Evolutionary conservation across 2,888 invertebrate species (phyloP), one percentile per base, ranked within the genome.

Genomic region (Drosophila nigritarsus): DNA sequence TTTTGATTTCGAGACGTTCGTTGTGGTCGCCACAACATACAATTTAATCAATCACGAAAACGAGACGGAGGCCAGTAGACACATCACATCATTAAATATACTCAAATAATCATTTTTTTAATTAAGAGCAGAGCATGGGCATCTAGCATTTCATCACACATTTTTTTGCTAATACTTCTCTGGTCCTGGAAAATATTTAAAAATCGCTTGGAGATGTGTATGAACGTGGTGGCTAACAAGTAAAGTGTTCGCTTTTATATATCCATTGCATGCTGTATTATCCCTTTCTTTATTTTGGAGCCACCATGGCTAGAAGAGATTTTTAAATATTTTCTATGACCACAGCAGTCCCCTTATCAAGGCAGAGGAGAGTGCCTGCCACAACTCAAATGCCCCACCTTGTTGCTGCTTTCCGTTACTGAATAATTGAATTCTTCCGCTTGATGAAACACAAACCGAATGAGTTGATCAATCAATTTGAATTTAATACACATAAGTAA

Each of bases 371-470:
- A 20, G 45, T 15, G 24, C 38, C 62, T 24, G 58, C 38, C 51
- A 24, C 53, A 30, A 6, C 24, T 38, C 18, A 53, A 29, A 24
- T 29, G 27, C 9, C 48, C 64, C 66, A 80, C 68, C 54, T 71
- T 71, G n/a, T 40, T 27, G 64, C 63, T 72, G 78, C 71, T 75
- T 82, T 80, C 64, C 65, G 75, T 77, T 73, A 65, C 80, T 73
- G 78, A 78, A 83, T 89, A 90, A 89, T 90, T 90, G 89, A 89
- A 89, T 90, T 80, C 82, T 87, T 82, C 86, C 87, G 84, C 80
- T 86, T 83, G 87, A 78, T 60, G 79, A 83, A 86, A 81, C 85
- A 75, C 80, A 74, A 73, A 80, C 68, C 80, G 70, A 83, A 64
- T 75, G 82, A 83, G 77, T 89, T 89, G 78, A 83, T 87, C 83